These are phyloP conservation scores for Cecropterus lyciades DNA, from an alignment of 1,140 invertebrate species.

Conservation along the genomic window DNA sequence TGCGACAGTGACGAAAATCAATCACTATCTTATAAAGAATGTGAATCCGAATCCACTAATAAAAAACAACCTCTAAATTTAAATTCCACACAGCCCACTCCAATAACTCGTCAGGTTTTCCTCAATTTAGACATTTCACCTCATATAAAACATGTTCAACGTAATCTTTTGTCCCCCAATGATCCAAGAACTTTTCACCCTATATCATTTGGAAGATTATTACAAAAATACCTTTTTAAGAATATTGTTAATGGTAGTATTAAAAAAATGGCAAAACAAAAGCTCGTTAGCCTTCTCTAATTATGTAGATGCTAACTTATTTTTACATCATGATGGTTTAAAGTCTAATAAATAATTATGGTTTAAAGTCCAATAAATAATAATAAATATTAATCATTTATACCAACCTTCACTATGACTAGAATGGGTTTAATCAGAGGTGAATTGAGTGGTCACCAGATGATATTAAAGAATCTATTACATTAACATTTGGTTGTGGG, in stretches of 20 bases:
- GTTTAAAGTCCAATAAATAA: constrained; percentile 17
- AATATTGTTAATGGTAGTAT: constrained; percentile 6
- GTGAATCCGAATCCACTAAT: too few relatives aligned
- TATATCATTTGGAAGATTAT: background rate
- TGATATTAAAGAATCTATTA: constrained; percentile 29
- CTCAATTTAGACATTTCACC: background rate
- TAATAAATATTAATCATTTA: constrained; percentile 20
- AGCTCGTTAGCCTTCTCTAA: background rate
- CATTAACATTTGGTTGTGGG: constrained; percentile 35
- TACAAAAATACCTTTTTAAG: background rate
- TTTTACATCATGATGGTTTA: constrained; percentile 22
- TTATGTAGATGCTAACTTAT: constrained; percentile 28
- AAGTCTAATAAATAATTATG: constrained; percentile 7
- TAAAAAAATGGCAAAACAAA: constrained; percentile 1
- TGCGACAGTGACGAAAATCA: constrained; percentile 5
- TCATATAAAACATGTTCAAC: constrained; percentile 1
- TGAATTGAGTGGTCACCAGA: constrained; percentile 34
- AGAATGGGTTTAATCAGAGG: constrained; percentile 38
- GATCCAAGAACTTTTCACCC: constrained; percentile 6
- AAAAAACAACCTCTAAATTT: background rate
- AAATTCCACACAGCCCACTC: background rate
- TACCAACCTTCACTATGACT: constrained; percentile 13
- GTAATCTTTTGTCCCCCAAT: background rate
- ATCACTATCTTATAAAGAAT: background rate
- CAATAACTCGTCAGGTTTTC: background rate